Evolutionary conservation across 2,888 invertebrate species (phyloP).

Genomic region (Hipparchia semele): DNA sequence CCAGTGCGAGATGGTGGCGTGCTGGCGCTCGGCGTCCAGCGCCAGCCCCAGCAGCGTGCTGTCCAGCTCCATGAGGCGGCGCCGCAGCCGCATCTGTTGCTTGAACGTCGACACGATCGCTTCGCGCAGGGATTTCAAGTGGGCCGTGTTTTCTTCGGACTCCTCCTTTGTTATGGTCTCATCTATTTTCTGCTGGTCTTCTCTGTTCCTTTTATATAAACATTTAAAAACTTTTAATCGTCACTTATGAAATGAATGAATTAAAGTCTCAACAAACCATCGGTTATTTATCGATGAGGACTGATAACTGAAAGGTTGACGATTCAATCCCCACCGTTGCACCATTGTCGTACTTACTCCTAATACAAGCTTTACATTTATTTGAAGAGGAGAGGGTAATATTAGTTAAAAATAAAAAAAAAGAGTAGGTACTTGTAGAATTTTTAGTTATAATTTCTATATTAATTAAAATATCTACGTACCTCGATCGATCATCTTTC

Average conservation of each 20-base stretch:
- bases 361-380: too few species aligned
- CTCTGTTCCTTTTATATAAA: slow-evolving; percentile 57
- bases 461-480: slow-evolving; percentile 20
- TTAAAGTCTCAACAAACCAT: too few species aligned
- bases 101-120: slow-evolving; percentile 95
- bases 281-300: too few species aligned
- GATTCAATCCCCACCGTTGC: too few species aligned
- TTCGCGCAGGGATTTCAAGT: slow-evolving; percentile 88
- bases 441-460: neutral
- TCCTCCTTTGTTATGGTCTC: slow-evolving; percentile 58
- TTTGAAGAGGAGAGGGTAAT: too few species aligned
- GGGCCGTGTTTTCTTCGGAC: slow-evolving; percentile 65
- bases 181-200: slow-evolving; percentile 56
- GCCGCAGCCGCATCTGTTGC: slow-evolving; percentile 95
- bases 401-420: too few species aligned
- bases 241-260: too few species aligned
- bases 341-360: too few species aligned
- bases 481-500: slow-evolving; percentile 86
- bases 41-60: slow-evolving; percentile 93
- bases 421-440: too few species aligned
- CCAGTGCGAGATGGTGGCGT: slow-evolving; percentile 95
- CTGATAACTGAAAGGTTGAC: too few species aligned
- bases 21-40: slow-evolving; percentile 94
- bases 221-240: neutral
- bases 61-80: slow-evolving; percentile 95